Conservation (phyloP, 2,113 vertebrate species). For the Trichechus manatus region DNA sequence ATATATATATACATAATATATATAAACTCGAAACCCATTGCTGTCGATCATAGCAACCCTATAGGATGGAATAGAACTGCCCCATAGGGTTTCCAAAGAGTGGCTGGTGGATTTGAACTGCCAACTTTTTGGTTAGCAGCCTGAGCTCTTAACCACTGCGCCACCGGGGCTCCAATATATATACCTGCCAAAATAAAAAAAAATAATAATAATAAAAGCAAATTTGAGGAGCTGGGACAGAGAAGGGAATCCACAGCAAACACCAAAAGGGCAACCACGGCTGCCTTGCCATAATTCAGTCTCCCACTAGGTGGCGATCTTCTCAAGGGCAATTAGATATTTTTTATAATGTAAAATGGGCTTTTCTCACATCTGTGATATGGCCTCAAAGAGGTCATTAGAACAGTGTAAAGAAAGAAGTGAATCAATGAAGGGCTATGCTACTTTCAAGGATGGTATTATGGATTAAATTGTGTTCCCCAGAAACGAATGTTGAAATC, state of each 20-base stretch:
- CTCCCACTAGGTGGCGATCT: conserved; percentile 69
- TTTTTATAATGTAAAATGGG: neutral
- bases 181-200: neutral
- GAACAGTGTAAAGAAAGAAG: neutral
- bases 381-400: neutral
- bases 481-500: neutral
- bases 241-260: neutral
- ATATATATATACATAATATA: too few relatives aligned
- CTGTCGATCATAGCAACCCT: too few relatives aligned
- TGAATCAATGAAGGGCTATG: neutral
- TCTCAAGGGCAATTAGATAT: neutral
- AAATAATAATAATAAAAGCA: neutral
- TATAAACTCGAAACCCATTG: too few relatives aligned
- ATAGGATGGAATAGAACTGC: too few relatives aligned
- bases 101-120: too few relatives aligned
- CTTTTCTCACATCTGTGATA: neutral
- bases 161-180: too few relatives aligned
- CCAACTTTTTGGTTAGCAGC: too few relatives aligned
- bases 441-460: neutral
- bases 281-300: neutral
- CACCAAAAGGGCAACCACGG: neutral
- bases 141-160: too few relatives aligned
- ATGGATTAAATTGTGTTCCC: neutral
- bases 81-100: too few relatives aligned
- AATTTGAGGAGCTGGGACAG: neutral